A percentile compares a stretch with the other conserved stretches of the same genome.
phyloP scores from a whole-genome alignment of 2,113 vertebrate genomes.

The Colossoma macropomum region DNA sequence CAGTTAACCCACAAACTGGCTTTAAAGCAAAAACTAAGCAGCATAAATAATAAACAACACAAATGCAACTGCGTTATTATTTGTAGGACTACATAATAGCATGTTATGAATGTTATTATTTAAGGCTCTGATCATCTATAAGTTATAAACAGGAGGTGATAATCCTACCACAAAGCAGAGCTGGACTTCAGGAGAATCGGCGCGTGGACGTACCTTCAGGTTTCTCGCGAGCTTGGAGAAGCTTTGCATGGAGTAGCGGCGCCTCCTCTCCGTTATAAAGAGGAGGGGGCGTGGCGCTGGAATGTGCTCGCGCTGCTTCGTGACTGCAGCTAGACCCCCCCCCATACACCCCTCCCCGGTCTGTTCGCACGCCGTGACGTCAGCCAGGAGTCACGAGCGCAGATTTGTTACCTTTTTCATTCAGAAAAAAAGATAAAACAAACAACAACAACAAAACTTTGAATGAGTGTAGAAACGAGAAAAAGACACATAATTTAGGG shows the following conservation, averaged over 20 bases:
- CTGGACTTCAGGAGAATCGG: background rate
- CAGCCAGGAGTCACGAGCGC: constrained; percentile 60
- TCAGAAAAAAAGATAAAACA: constrained; percentile 63
- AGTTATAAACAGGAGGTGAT: too few species aligned
- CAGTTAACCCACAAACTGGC: too few species aligned
- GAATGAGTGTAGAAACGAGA: background rate
- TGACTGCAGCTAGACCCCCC: constrained; percentile 65
- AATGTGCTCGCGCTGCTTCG: constrained; percentile 66
- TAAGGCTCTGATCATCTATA: too few species aligned
- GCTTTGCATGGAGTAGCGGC: constrained; percentile 48
- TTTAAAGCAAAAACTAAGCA: too few species aligned
- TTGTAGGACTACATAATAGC: too few species aligned
- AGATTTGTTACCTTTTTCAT: constrained; percentile 59
- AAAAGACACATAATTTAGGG: too few species aligned
- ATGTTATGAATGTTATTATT: too few species aligned
- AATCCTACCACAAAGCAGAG: background rate
- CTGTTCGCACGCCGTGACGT: constrained; percentile 66
- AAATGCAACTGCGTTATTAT: too few species aligned
- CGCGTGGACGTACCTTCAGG: constrained; percentile 20
- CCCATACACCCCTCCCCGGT: background rate
- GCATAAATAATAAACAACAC: too few species aligned
- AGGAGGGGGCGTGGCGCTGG: constrained; percentile 49
- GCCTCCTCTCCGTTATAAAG: constrained; percentile 70
- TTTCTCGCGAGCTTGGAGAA: constrained; percentile 9
- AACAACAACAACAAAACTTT: background rate